These are phyloP conservation scores for Orthonychiurus folsomi DNA, from an alignment of 2,888 invertebrate genomes.

Conservation along the genomic window DNA sequence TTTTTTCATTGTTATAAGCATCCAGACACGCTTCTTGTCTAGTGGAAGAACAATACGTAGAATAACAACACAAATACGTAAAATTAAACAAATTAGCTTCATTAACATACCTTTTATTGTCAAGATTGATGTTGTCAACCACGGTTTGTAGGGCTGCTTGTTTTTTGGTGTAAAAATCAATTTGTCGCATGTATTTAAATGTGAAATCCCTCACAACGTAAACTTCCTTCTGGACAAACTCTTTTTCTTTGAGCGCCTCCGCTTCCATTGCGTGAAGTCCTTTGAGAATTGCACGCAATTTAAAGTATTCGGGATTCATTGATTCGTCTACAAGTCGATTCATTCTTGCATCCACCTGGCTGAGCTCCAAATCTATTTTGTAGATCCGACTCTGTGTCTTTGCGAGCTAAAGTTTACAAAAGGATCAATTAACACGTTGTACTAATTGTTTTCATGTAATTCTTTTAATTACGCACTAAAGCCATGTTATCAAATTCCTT, in stretches of 20 bases:
- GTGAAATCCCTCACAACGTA: neutral
- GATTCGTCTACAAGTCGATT: neutral
- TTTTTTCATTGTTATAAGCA: no score
- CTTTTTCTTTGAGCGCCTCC: neutral
- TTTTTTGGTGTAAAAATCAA: neutral
- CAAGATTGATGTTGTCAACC: neutral
- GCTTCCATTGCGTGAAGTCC: neutral
- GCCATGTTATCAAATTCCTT: neutral
- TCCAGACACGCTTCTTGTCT: no score
- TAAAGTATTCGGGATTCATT: neutral
- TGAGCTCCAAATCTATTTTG: neutral
- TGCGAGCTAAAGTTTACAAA: neutral
- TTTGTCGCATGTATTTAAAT: neutral
- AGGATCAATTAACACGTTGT: no score
- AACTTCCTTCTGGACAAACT: neutral
- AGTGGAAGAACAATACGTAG: no score
- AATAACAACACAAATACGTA: no score
- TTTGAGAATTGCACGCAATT: neutral
- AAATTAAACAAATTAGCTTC: no score
- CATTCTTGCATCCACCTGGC: neutral
- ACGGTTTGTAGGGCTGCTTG: neutral
- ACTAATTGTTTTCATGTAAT: no score
- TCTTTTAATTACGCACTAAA: no score
- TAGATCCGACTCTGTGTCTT: neutral
- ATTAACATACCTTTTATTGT: neutral